Conservation (phyloP, 2,888 invertebrate species). For the Dolomedes plantarius region DNA sequence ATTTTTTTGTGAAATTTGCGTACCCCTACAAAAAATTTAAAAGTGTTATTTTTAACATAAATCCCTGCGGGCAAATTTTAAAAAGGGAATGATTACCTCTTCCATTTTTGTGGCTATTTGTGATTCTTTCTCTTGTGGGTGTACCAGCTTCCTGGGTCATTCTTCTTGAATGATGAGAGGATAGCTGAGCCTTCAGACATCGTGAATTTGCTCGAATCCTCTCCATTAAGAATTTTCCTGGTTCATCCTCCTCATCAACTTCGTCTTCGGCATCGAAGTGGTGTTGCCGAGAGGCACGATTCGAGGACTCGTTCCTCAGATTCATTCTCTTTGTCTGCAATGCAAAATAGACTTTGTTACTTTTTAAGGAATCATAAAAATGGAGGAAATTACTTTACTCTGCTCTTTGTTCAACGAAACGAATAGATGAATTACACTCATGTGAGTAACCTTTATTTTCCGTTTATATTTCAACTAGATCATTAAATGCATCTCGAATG, state of each 20-base stretch:
- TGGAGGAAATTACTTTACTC: too few species aligned
- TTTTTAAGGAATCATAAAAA: too few species aligned
- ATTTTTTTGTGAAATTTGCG: too few species aligned
- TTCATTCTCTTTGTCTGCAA: background rate
- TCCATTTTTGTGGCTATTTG: conserved; percentile 17
- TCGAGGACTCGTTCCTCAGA: background rate
- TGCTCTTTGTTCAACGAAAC: too few species aligned
- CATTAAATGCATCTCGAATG: too few species aligned
- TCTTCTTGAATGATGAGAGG: conserved; percentile 28
- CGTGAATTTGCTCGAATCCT: conserved; percentile 55
- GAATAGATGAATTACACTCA: too few species aligned
- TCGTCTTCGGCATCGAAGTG: conserved; percentile 30
- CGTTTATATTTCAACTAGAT: too few species aligned
- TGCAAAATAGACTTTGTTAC: too few species aligned
- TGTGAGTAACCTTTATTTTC: too few species aligned
- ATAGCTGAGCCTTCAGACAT: conserved; percentile 49
- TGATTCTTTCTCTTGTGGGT: conserved; percentile 1
- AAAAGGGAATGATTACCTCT: conserved; percentile 30
- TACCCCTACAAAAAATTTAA: too few species aligned
- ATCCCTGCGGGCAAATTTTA: too few species aligned
- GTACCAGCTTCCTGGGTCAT: conserved; percentile 35
- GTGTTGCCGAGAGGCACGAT: background rate
- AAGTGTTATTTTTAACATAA: too few species aligned
- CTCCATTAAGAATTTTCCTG: conserved; percentile 54
- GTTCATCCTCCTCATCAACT: conserved; percentile 43